Percentiles rank a stretch among this genome's conserved stretches.
Conservation (phyloP, 2,113 vertebrate species). For the Otis tarda region DNA sequence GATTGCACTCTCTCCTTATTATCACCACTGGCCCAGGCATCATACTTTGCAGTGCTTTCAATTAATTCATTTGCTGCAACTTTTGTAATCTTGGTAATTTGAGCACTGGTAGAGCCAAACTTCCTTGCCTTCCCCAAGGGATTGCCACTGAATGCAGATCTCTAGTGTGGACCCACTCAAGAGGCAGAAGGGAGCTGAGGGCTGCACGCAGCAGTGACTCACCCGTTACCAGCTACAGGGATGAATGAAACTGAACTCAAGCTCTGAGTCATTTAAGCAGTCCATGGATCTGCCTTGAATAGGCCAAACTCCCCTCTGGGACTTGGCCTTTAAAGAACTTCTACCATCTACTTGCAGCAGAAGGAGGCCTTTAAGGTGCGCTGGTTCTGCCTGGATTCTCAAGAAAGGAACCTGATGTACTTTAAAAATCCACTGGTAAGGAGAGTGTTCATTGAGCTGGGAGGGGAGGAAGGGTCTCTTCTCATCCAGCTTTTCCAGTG, state of each 20-base stretch:
- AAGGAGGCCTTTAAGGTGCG: slow-evolving; percentile 88
- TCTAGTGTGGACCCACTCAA: background rate
- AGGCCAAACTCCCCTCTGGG: background rate
- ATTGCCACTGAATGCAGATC: background rate
- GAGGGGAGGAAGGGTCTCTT: background rate
- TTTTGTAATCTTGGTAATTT: background rate
- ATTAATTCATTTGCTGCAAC: background rate
- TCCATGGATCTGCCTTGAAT: background rate
- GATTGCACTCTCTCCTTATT: background rate
- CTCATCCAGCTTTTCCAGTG: background rate
- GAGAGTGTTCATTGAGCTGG: background rate
- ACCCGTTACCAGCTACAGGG: fast-evolving
- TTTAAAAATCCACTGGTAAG: slow-evolving; percentile 90
- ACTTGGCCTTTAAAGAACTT: background rate
- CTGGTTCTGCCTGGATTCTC: slow-evolving; percentile 90
- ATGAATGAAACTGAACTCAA: background rate
- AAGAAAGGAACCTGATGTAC: slow-evolving; percentile 88
- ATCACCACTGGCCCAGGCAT: background rate
- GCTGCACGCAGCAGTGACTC: background rate
- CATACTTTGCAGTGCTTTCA: background rate
- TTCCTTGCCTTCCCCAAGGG: background rate
- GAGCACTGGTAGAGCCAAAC: background rate
- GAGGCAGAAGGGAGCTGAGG: background rate
- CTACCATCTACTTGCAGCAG: slow-evolving; percentile 76
- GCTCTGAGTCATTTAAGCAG: background rate